phyloP scores from a whole-genome alignment of 2,888 invertebrate genomes.

The Pheosia gnoma region DNA sequence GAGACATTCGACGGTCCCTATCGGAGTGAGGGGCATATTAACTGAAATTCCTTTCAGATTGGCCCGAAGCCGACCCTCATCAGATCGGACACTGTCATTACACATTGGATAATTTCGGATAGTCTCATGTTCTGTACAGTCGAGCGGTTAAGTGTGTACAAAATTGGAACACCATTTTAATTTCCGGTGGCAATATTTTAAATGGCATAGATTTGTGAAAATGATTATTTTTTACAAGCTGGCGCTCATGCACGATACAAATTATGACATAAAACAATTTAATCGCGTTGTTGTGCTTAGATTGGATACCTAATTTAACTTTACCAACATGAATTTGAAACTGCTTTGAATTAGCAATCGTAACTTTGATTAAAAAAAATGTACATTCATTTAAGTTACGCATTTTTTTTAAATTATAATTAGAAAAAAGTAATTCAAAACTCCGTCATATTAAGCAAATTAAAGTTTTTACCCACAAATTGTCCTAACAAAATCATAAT shows the following conservation, averaged over 20 bases:
- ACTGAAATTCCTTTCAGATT: slow-evolving; percentile 73
- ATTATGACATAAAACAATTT: too few relatives aligned
- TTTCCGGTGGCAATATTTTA: not conserved
- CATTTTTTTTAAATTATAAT: too few relatives aligned
- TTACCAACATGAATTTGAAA: too few relatives aligned
- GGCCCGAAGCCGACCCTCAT: slow-evolving; percentile 68
- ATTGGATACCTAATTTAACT: too few relatives aligned
- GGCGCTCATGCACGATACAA: too few relatives aligned
- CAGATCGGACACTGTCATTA: slow-evolving; percentile 75
- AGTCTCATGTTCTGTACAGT: slow-evolving; percentile 51
- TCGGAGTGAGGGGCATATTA: slow-evolving; percentile 67
- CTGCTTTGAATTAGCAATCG: too few relatives aligned
- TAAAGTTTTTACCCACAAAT: not conserved
- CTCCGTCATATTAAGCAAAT: not conserved
- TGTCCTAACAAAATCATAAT: slow-evolving; percentile 13
- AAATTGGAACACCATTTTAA: slow-evolving; percentile 7
- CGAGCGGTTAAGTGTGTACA: slow-evolving; percentile 31
- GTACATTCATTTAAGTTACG: too few relatives aligned
- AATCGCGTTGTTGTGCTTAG: too few relatives aligned
- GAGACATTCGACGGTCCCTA: slow-evolving; percentile 44
- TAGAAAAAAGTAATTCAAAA: too few relatives aligned
- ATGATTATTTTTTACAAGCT: not conserved
- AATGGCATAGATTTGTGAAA: not conserved
- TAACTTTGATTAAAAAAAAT: too few relatives aligned
- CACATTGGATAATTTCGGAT: slow-evolving; percentile 68